Conservation (phyloP, 2,888 invertebrate genomes). For the Coenonympha glycerion region DNA sequence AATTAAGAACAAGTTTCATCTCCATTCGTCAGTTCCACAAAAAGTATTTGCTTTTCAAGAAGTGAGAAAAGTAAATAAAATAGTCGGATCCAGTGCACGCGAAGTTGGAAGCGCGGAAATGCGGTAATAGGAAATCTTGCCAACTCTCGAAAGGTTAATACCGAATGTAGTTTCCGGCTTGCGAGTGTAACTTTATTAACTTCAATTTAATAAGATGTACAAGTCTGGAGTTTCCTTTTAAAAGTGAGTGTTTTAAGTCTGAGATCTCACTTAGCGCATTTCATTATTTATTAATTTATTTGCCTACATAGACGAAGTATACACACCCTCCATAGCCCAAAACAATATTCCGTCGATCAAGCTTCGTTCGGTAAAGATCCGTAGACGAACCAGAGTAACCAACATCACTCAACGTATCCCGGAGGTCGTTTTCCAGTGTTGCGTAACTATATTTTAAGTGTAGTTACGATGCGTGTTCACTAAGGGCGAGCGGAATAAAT, state of each 20-base stretch:
- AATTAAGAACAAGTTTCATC: constrained; percentile 18
- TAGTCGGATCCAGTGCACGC: constrained; percentile 36
- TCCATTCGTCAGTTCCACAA: constrained; percentile 18
- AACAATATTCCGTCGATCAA: too few relatives aligned
- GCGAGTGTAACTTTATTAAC: constrained; percentile 40
- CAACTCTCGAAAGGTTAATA: constrained; percentile 47
- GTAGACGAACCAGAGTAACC: too few relatives aligned
- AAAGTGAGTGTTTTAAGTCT: not conserved
- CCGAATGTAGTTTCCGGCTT: constrained; percentile 43
- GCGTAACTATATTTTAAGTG: too few relatives aligned
- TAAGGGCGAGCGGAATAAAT: too few relatives aligned
- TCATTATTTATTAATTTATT: too few relatives aligned
- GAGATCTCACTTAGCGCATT: too few relatives aligned
- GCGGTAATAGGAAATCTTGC: constrained; percentile 47
- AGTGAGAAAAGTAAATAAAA: constrained; percentile 42
- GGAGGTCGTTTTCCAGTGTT: too few relatives aligned
- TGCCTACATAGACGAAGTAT: too few relatives aligned
- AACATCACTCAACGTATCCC: too few relatives aligned
- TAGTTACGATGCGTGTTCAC: too few relatives aligned
- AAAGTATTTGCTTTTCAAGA: constrained; percentile 29
- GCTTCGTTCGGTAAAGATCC: too few relatives aligned
- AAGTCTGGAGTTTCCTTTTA: not conserved
- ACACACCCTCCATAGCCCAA: too few relatives aligned
- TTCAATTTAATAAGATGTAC: constrained; percentile 33
- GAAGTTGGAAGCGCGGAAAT: constrained; percentile 37